Evolutionary conservation across 2,888 invertebrate species (phyloP).

Genomic region (Eupithecia insigniata): DNA sequence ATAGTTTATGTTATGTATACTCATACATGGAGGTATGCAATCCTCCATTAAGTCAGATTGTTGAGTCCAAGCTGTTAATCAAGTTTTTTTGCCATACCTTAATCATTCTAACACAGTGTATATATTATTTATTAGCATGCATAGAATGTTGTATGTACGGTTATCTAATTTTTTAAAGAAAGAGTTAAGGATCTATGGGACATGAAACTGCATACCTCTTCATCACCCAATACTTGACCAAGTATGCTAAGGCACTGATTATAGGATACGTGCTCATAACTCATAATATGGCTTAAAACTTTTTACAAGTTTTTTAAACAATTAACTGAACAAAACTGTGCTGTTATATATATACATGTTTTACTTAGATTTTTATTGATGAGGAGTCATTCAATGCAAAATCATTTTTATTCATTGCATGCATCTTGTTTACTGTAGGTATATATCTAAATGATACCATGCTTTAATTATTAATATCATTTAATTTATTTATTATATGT

Average conservation of each 20-base stretch:
- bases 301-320: neutral
- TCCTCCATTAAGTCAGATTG: constrained; percentile 25
- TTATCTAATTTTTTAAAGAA: neutral
- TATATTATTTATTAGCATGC: neutral
- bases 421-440: neutral
- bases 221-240: neutral
- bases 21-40: constrained; percentile 22
- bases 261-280: too few relatives aligned
- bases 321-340: neutral
- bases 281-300: neutral
- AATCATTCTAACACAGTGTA: constrained; percentile 20
- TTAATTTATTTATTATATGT: neutral
- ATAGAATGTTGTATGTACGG: neutral
- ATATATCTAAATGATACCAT: neutral
- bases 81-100: constrained; percentile 29
- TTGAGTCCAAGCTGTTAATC: constrained; percentile 17
- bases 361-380: neutral
- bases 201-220: neutral
- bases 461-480: neutral
- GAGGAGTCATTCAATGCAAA: neutral
- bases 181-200: neutral
- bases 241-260: neutral
- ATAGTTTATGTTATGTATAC: neutral
- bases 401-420: neutral
- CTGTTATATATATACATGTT: neutral